Conservation (phyloP, 2,797 vertebrate species). For the Babyrousa celebensis region DNA sequence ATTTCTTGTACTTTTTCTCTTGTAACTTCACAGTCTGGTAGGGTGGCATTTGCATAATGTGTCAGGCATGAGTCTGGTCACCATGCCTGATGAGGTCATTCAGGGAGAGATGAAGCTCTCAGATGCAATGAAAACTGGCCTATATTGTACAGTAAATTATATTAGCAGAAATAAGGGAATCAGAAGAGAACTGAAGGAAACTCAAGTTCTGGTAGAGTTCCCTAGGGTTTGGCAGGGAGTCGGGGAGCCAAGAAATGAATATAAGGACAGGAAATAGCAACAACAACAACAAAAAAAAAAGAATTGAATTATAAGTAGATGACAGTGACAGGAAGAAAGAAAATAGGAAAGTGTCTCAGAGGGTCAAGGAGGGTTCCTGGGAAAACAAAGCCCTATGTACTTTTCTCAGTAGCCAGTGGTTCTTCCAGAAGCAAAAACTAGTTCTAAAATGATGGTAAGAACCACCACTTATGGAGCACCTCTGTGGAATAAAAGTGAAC, state of each 20-base stretch:
- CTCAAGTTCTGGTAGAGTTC: background rate
- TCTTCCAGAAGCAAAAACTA: constrained; percentile 26
- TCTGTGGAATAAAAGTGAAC: background rate
- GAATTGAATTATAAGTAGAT: constrained; percentile 34
- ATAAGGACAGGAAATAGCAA: background rate
- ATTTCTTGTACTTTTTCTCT: background rate
- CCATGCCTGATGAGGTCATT: background rate
- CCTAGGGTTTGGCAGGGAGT: background rate
- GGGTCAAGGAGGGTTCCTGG: background rate
- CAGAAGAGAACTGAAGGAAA: constrained; percentile 7
- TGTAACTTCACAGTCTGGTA: background rate
- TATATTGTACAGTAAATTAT: background rate
- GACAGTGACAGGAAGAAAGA: background rate
- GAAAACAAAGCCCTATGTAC: background rate
- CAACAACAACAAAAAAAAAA: background rate
- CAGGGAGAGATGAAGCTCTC: constrained; percentile 40
- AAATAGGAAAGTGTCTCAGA: background rate
- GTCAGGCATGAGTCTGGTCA: background rate
- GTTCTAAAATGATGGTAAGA: constrained; percentile 20
- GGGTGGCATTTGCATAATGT: background rate
- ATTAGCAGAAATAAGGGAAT: constrained; percentile 5
- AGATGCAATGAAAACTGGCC: background rate
- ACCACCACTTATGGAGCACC: background rate
- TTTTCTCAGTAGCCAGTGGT: background rate
- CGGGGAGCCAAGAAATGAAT: background rate